Conservation (phyloP, 2,113 vertebrate genomes). For the Platysteira castanea region DNA sequence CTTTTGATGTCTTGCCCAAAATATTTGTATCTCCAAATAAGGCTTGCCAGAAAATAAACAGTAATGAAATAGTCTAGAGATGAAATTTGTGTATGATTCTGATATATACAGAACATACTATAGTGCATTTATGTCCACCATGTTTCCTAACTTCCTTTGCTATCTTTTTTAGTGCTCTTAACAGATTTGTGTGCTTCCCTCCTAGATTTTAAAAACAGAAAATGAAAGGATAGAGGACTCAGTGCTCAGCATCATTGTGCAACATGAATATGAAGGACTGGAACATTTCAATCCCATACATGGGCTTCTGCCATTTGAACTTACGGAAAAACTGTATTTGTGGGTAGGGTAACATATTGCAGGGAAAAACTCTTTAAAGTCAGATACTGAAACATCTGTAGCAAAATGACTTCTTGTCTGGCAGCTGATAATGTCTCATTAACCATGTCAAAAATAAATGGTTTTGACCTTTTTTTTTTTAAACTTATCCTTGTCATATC, state of each 20-base stretch:
- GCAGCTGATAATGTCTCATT: not conserved
- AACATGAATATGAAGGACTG: not conserved
- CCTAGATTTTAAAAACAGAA: not conserved
- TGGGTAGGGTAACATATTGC: not conserved
- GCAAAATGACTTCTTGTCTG: not conserved
- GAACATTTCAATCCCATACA: conserved; percentile 6
- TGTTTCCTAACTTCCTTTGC: not conserved
- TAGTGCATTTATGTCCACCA: not conserved
- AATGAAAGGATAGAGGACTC: not conserved
- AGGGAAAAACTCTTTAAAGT: conserved; percentile 8
- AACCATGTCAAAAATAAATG: not conserved
- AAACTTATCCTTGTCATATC: not conserved
- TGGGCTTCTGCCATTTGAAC: conserved; percentile 13
- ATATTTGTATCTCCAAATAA: not conserved
- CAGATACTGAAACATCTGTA: not conserved
- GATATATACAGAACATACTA: not conserved
- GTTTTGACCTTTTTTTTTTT: not conserved
- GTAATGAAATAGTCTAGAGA: not conserved
- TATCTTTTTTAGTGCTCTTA: not conserved
- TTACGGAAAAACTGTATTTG: not conserved
- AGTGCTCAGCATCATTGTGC: not conserved
- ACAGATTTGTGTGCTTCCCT: not conserved
- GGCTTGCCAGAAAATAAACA: not conserved
- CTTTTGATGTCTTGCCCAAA: not conserved
- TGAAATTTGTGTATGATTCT: not conserved